A percentile compares a stretch with the other conserved stretches of the same genome.
Conservation (phyloP, 2,797 vertebrate species). For the Triplophysa yarkandensis region DNA sequence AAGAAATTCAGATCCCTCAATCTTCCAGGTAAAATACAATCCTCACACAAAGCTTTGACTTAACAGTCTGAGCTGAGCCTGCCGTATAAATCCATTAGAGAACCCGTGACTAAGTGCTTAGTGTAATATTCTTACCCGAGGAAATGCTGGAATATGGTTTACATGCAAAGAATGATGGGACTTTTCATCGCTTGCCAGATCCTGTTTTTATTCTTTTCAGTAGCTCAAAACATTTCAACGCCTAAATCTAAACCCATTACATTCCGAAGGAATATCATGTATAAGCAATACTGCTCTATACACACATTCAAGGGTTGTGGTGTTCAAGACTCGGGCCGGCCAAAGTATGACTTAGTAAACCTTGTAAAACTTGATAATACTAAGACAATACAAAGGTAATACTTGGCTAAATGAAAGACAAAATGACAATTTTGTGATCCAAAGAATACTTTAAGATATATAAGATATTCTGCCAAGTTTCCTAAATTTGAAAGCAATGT, state of each 20-base stretch:
- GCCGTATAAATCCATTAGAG: conserved; percentile 5
- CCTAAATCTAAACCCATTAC: not conserved
- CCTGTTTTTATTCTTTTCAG: conserved; percentile 4
- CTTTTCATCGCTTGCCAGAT: conserved; percentile 24
- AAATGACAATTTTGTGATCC: too few species aligned
- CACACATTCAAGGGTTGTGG: too few species aligned
- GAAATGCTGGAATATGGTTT: conserved; percentile 19
- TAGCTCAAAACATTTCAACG: not conserved
- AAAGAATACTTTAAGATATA: too few species aligned
- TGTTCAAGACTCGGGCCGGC: too few species aligned
- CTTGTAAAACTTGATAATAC: too few species aligned
- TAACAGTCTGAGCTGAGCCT: conserved; percentile 12
- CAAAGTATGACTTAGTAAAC: too few species aligned
- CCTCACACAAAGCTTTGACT: conserved; percentile 32
- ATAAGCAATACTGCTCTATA: too few species aligned
- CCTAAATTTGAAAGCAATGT: too few species aligned
- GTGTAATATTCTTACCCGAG: conserved; percentile 31
- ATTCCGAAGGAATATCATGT: not conserved
- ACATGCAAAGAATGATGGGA: conserved; percentile 7
- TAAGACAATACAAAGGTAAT: too few species aligned
- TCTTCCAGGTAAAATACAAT: conserved; percentile 8
- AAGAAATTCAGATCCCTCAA: too few species aligned
- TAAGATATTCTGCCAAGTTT: too few species aligned
- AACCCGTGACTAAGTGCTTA: conserved; percentile 29
- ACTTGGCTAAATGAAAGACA: too few species aligned